Conservation (phyloP, 2,113 vertebrate genomes). For the Mugil cephalus region DNA sequence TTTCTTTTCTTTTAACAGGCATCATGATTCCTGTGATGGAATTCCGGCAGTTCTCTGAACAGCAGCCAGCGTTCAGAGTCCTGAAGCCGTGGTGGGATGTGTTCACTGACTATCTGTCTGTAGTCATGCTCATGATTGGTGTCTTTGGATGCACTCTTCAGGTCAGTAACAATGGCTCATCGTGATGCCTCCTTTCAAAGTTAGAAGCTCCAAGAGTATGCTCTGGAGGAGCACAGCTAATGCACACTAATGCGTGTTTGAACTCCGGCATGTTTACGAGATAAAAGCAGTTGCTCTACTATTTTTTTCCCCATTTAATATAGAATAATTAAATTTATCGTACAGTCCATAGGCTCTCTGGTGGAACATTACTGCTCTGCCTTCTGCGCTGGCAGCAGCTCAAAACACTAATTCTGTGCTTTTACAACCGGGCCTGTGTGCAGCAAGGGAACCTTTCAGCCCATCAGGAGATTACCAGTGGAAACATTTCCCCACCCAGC, state of each 20-base stretch:
- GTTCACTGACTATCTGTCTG: slow-evolving; percentile 96
- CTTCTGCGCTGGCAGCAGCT: slow-evolving; percentile 35
- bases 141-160: slow-evolving; percentile 98
- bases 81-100: slow-evolving; percentile 99
- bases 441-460: slow-evolving; percentile 67
- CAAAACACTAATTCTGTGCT: slow-evolving; percentile 30
- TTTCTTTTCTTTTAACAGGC: slow-evolving; percentile 74
- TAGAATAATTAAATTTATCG: slow-evolving; percentile 5
- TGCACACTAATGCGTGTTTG: not conserved
- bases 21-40: slow-evolving; percentile 98
- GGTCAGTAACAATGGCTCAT: slow-evolving; percentile 79
- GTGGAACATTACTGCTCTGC: slow-evolving; percentile 37
- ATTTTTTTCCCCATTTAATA: slow-evolving; percentile 2
- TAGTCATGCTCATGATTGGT: slow-evolving; percentile 98
- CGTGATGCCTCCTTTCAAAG: not conserved
- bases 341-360: not conserved
- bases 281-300: slow-evolving; percentile 8
- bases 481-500: slow-evolving; percentile 67
- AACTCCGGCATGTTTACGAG: slow-evolving; percentile 9
- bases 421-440: slow-evolving; percentile 65
- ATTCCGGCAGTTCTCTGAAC: slow-evolving; percentile 98
- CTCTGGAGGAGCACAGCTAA: not conserved
- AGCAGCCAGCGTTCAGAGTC: slow-evolving; percentile 97
- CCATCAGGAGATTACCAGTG: slow-evolving; percentile 63
- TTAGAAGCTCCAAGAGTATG: not conserved